These are phyloP conservation scores for Hydrophis major DNA, from an alignment of 2,797 vertebrate species.

Conservation along the genomic window DNA sequence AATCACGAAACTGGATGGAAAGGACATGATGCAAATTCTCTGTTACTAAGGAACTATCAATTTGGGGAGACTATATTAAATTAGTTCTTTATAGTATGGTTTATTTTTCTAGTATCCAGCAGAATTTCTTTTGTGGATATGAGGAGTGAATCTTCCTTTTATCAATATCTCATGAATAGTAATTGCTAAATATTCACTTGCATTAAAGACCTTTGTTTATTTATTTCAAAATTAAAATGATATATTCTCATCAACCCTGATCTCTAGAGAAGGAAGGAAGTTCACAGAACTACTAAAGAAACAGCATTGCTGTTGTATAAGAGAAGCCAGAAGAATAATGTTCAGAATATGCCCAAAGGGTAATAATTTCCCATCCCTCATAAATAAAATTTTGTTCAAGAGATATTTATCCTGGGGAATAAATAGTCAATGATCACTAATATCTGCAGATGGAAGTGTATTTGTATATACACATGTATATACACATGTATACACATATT, in stretches of 20 bases:
- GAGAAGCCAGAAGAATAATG: not conserved
- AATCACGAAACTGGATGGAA: conserved; percentile 50
- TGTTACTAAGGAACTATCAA: conserved; percentile 35
- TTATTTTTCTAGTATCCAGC: conserved; percentile 25
- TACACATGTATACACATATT: too few relatives aligned
- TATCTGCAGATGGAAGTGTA: not conserved
- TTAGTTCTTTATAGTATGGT: conserved; percentile 42
- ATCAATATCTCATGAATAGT: not conserved
- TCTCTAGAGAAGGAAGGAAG: not conserved
- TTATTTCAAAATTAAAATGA: not conserved
- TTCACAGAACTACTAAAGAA: not conserved
- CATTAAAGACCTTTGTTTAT: not conserved
- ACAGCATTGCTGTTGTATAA: not conserved
- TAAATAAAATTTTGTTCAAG: not conserved
- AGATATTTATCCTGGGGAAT: not conserved
- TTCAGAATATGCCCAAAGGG: not conserved
- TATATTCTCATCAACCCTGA: not conserved
- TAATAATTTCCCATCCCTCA: not conserved
- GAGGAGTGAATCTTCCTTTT: not conserved
- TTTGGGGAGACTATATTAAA: conserved; percentile 47
- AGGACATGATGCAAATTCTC: not conserved
- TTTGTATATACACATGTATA: not conserved
- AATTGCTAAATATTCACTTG: not conserved
- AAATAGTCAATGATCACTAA: not conserved
- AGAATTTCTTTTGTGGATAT: not conserved